phyloP scores from a whole-genome alignment of 2,113 vertebrate genomes.

The Sitta europaea region DNA sequence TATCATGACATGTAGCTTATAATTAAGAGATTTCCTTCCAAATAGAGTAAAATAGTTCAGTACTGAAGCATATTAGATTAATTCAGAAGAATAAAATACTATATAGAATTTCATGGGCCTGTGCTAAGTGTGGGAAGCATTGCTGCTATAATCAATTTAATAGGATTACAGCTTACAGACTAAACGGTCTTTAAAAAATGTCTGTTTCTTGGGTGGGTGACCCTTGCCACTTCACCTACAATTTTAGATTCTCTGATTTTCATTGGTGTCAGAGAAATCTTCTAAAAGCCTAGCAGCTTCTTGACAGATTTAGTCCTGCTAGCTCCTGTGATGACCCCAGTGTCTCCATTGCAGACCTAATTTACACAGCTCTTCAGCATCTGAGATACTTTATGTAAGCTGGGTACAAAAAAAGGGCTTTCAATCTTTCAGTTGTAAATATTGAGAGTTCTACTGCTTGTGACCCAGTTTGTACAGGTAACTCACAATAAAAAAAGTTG shows the following conservation, averaged over 20 bases:
- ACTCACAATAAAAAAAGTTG: background rate
- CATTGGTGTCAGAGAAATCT: background rate
- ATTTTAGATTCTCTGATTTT: background rate
- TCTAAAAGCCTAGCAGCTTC: background rate
- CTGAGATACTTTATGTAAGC: background rate
- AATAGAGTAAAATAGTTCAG: background rate
- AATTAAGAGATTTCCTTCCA: background rate
- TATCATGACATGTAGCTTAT: background rate
- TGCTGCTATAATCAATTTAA: background rate
- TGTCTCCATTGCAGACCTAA: background rate
- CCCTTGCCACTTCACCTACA: background rate
- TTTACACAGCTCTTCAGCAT: background rate
- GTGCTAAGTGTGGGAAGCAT: background rate
- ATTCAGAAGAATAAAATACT: background rate
- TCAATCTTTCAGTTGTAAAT: background rate
- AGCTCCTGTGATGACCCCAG: background rate
- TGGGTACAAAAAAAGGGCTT: background rate
- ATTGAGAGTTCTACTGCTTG: background rate
- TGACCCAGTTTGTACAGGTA: background rate
- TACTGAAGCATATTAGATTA: background rate
- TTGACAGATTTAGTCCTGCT: background rate
- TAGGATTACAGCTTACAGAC: background rate
- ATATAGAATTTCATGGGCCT: background rate
- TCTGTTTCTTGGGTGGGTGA: background rate
- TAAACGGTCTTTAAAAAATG: background rate